phyloP scores from a whole-genome alignment of 2,888 invertebrate species.

The Xylota segnis region DNA sequence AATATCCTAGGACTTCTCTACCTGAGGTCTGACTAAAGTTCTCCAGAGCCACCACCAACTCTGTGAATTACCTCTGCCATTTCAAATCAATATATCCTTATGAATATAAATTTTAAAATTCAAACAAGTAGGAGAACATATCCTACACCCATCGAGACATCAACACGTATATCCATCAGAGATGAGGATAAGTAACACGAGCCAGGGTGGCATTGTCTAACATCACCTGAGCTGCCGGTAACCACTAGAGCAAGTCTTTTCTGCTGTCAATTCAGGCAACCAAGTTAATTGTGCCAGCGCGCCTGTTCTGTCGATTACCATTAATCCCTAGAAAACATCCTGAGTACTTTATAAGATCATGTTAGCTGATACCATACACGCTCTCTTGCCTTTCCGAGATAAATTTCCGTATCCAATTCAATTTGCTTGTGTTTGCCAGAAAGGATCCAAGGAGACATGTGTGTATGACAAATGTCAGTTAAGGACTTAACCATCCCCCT shows the following conservation, averaged over 20 bases:
- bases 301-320: constrained; percentile 22
- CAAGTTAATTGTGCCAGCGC: background rate
- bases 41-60: too few species aligned
- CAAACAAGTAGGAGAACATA: background rate
- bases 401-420: constrained; percentile 24
- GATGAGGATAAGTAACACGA: background rate
- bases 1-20: too few species aligned
- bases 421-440: background rate
- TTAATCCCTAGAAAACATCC: constrained; percentile 38
- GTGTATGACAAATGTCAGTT: constrained; percentile 22
- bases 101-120: too few species aligned
- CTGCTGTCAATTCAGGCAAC: background rate
- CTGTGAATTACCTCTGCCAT: too few species aligned
- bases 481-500: background rate
- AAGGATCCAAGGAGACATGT: background rate
- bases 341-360: constrained; percentile 16
- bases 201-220: background rate
- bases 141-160: background rate
- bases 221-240: background rate
- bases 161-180: background rate
- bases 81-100: too few species aligned
- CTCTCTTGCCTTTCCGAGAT: background rate
- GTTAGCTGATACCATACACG: constrained; percentile 17
- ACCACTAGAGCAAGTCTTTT: background rate
- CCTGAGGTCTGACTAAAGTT: too few species aligned